Base-by-base conservation (phyloP, 2,113 vertebrate species). In the Brachyhypopomus gauderio region DNA sequence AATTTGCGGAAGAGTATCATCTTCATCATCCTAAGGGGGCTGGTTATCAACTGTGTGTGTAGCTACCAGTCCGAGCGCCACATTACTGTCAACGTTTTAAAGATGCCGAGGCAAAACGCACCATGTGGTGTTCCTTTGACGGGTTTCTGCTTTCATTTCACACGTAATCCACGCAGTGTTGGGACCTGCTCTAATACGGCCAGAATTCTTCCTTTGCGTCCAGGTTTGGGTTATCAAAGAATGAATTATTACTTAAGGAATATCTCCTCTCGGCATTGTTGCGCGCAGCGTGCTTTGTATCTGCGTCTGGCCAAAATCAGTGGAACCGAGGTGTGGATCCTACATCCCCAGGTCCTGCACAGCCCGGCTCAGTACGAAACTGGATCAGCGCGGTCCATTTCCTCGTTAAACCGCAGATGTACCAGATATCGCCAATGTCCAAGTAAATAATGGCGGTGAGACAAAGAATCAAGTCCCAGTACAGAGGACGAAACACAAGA, bases 1-100 rank as follows among this genome's bases (percentile, higher is more conserved):
- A 98, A 97, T 91, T 94, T 94, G 79, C 97, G 96, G 73, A 97
- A 94, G 88, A 96, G 85, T 30, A 97, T 94, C 96, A 96, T 96
- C 84, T 94, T 96, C 88, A 88, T 88, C 27, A 23, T 82, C 5
- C 38, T 45, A 64, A 66, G 60, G 27, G n/a, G 75, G 62, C 17
- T 71, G 22, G 55, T 56, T 2, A 12, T 59, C 41, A 19, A 19
- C 12, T 71, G 19, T 60, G 23, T 72, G 36, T 17, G 22, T 20
- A 19, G 36, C 20, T 12, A 74, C 27, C 27, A 62, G 36, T 60
- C 16, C 5, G 82, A 83, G 83, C 75, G 84, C 86, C 23, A 86
- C 83, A 69, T 83, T 83, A 63, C 45, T 52, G 12, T 45, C 52
- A 71, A 30, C 56, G 63, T 38, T 22, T 41, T 71, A n/a, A 86